These are phyloP conservation scores for Margarornis squamiger DNA, from an alignment of 2,797 vertebrate genomes.

Conservation along the genomic window DNA sequence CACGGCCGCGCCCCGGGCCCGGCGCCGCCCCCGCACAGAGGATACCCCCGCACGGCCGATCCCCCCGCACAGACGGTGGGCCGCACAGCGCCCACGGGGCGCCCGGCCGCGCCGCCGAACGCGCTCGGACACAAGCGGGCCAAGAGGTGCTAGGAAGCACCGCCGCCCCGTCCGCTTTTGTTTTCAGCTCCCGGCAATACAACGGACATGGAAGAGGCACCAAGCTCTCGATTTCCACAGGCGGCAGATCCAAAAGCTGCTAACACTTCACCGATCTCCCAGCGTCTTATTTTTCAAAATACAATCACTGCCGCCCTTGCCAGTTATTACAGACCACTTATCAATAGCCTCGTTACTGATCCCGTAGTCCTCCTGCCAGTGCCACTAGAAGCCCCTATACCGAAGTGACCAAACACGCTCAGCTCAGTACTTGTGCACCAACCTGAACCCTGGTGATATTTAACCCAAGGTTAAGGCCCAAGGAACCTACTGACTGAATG, in stretches of 20 bases:
- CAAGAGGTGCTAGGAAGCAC: no score
- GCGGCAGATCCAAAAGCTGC: neutral
- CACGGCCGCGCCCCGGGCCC: neutral
- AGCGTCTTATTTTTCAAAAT: neutral
- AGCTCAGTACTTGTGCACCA: neutral
- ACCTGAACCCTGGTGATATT: accelerated
- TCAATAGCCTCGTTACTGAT: accelerated
- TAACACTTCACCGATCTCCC: accelerated
- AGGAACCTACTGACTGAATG: neutral
- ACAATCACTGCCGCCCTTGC: no score
- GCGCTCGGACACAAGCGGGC: neutral
- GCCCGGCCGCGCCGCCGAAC: neutral
- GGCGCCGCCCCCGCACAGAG: neutral
- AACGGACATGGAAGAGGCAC: neutral
- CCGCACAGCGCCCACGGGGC: neutral
- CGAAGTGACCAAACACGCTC: accelerated
- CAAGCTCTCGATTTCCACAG: accelerated
- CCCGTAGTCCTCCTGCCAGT: accelerated
- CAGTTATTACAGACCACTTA: neutral
- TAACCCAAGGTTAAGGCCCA: neutral
- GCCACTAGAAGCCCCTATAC: neutral
- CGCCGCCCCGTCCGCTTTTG: accelerated
- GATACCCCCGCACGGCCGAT: neutral
- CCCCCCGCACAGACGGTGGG: neutral
- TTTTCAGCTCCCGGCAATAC: neutral